Evolutionary conservation across 2,797 vertebrate species (phyloP).

Genomic region (Catostomus latipinnis): DNA sequence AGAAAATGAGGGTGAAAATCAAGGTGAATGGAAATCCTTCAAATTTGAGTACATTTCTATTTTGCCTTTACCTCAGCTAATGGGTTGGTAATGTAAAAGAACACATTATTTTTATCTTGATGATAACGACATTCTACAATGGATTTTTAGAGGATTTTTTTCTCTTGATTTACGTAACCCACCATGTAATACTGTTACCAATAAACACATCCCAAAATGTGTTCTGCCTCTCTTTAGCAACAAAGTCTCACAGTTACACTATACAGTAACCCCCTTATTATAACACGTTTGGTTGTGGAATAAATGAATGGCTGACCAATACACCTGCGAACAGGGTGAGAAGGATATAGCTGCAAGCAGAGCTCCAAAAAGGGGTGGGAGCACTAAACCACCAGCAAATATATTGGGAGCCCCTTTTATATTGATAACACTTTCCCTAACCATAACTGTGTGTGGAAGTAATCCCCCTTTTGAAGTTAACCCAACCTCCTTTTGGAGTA

Average conservation of each 20-base stretch:
- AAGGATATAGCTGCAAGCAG: too few species aligned
- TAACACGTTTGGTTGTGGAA: too few species aligned
- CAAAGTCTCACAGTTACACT: background rate
- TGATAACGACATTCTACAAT: slow-evolving; percentile 89
- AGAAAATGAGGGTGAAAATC: slow-evolving; percentile 66
- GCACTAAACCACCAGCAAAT: too few species aligned
- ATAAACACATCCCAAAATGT: slow-evolving; percentile 93
- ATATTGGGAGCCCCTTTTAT: too few species aligned
- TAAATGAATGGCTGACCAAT: too few species aligned
- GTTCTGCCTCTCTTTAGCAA: slow-evolving; percentile 39
- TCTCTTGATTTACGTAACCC: slow-evolving; percentile 95
- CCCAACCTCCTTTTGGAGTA: too few species aligned
- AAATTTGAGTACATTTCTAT: slow-evolving; percentile 94
- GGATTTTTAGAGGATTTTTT: slow-evolving; percentile 87
- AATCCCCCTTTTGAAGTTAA: too few species aligned
- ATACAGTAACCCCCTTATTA: too few species aligned
- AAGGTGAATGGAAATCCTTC: slow-evolving; percentile 68
- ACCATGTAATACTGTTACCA: slow-evolving; percentile 97
- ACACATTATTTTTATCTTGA: slow-evolving; percentile 97
- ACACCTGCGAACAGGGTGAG: too few species aligned
- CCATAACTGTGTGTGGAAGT: too few species aligned
- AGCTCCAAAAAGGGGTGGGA: too few species aligned
- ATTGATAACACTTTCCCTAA: too few species aligned
- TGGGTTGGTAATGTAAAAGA: slow-evolving; percentile 92
- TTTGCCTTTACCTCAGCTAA: slow-evolving; percentile 99